phyloP scores from a whole-genome alignment of 2,888 invertebrate genomes.

The Leucania comma region DNA sequence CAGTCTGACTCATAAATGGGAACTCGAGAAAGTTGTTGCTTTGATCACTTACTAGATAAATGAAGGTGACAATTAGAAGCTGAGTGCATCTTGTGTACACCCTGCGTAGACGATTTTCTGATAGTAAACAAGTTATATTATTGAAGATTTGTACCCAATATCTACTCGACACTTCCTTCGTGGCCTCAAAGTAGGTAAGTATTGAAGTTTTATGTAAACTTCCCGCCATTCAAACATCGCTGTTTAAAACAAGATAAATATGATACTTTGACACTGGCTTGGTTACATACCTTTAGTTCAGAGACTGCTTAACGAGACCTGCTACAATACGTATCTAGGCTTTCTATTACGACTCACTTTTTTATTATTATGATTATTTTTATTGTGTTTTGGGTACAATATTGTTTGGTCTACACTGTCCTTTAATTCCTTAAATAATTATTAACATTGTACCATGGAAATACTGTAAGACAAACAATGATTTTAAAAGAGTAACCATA shows the following conservation, averaged over 20 bases:
- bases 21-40: neutral
- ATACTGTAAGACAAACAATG: no score
- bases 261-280: neutral
- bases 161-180: neutral
- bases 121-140: neutral
- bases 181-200: neutral
- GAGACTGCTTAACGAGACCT: neutral
- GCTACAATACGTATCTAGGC: neutral
- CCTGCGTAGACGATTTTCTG: neutral
- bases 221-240: constrained; percentile 1
- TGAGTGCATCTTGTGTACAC: neutral
- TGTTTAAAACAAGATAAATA: constrained; percentile 11
- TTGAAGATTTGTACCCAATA: neutral
- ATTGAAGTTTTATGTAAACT: constrained; percentile 7
- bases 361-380: no score
- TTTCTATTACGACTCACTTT: no score
- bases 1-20: no score
- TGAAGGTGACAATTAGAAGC: neutral
- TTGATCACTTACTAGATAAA: no score
- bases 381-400: no score
- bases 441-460: no score
- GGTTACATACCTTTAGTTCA: no score
- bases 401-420: no score
- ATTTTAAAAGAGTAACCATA: no score
- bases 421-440: no score